Base-by-base conservation (phyloP, 1,140 invertebrate species). In the Drosophila navojoa region DNA sequence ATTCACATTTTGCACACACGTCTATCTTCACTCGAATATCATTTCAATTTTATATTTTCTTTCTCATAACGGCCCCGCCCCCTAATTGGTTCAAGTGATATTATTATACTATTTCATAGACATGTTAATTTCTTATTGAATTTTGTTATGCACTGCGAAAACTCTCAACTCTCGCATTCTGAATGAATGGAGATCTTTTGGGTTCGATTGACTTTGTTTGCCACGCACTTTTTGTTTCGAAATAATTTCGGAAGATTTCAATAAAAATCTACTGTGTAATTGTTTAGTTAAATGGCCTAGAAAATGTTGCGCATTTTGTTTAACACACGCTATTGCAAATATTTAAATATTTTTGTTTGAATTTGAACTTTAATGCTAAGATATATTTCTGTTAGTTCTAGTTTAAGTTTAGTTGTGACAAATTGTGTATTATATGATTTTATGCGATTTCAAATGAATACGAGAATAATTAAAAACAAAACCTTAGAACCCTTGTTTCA, bases 381-480 rank as follows among this genome's bases (percentile, higher is more conserved):
- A 15, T 69, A 19, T 74, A 69, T 40, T 79, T 55, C 62, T 87
- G 82, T 82, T 89, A 89, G 82, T 82, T 86, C 76, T 82, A 87
- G 72, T 82, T 77, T 87, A 79, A 87, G 84, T 86, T 86, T 78
- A 86, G 81, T 79, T 87, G 82, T 87, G 82, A 87, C 82, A 57
- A 84, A 75, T 87, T 87, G 84, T 87, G 85, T 87, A 87, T 84
- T 84, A 89, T 89, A 87, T 87, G 74, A 87, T 90, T 82, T 89
- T 79, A 82, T 82, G 84, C 82, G 82, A 87, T 89, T 87, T 59
- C 38, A 81, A 89, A 89, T 84, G 82, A 84, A 87, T 77, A 64
- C 62, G 73, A 87, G 80, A 76, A 80, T 58, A 53, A 74, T 69
- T 74, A 89, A 71, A 84, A 79, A 89, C 68, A 84, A 79, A 64